Base-by-base conservation (phyloP, 2,888 invertebrate species). In the Shargacucullia verbasci region DNA sequence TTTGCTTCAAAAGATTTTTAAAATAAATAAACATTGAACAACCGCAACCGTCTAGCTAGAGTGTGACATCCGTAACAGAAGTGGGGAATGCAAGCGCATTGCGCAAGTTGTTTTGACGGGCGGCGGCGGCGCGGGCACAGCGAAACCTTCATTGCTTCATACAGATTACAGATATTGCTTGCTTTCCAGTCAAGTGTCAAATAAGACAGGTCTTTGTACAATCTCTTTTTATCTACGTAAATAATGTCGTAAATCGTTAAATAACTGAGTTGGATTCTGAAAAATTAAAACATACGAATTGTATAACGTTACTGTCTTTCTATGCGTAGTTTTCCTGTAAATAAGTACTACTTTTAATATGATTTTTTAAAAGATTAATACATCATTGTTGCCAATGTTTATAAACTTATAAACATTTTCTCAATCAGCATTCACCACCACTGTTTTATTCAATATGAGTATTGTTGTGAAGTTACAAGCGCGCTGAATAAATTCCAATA, bases 31-130 rank as follows among this genome's bases (percentile, higher is more conserved):
- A 74, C 65, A 73, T 63, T 68, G 72, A 77, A 77, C 68, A 61
- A 74, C 73, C 73, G 73, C 71, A 71, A 74, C 50, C 31, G 49
- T 53, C 52, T 53, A 73, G 67, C 39, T 72, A 61, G 76, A 79
- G 76, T 79, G 82, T 80, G 82, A 81, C 81, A 81, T 81, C 78
- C 74, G 79, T 71, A 59, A 68, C 65, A 73, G 63, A 72, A 65
- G 72, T 63, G 86, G n/a, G n/a, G 88, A 90, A 90, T 88, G 88
- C 85, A 85, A 86, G 82, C 83, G 77, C 67, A 84, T 91, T 92
- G 86, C 88, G 85, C 85, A 90, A 90, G 82, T 72, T 89, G 88
- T 90, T 89, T 87, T 90, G 88, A 88, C 87, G 87, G 88, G 88
- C 87, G 87, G 81, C 49, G 31, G 37, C 45, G 39, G 49, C 63